phyloP scores from a whole-genome alignment of 2,113 vertebrate genomes.

The Boulengeromyrus knoepffleri region DNA sequence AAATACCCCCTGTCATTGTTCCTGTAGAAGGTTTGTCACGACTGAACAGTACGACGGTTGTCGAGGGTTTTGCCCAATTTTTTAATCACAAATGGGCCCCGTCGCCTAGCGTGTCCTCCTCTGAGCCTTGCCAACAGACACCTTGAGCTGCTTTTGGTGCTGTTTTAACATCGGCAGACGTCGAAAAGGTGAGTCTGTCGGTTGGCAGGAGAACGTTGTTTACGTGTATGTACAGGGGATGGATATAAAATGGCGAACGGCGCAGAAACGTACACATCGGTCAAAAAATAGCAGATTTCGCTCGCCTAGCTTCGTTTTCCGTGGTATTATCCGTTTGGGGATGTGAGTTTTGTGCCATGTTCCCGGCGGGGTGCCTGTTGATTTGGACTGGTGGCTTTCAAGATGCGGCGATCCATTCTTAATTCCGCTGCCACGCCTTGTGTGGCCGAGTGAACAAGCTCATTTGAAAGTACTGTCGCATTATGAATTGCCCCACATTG shows the following conservation, averaged over 20 bases:
- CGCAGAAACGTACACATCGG: neutral
- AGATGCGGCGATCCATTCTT: neutral
- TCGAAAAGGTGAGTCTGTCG: slow-evolving; percentile 30
- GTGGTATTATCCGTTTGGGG: neutral
- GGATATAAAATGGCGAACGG: slow-evolving; percentile 15
- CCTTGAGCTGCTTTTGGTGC: slow-evolving; percentile 34
- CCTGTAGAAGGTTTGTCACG: neutral
- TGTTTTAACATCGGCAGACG: slow-evolving; percentile 26
- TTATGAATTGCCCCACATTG: neutral
- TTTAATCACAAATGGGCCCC: slow-evolving; percentile 53
- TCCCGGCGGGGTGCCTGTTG: neutral
- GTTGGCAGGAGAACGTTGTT: neutral
- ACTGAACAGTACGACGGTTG: slow-evolving; percentile 3
- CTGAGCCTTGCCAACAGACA: slow-evolving; percentile 32
- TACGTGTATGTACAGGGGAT: neutral
- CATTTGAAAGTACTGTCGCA: neutral
- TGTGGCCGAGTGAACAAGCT: neutral
- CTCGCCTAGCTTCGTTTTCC: neutral
- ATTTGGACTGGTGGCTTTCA: neutral
- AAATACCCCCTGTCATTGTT: neutral
- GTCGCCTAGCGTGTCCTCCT: slow-evolving; percentile 44
- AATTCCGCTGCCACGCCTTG: neutral
- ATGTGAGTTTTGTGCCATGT: neutral
- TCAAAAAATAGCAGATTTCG: neutral
- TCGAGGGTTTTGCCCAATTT: slow-evolving; percentile 4